Evolutionary conservation across 2,797 vertebrate genomes (phyloP).

Genomic region (Steatocranus sp.): DNA sequence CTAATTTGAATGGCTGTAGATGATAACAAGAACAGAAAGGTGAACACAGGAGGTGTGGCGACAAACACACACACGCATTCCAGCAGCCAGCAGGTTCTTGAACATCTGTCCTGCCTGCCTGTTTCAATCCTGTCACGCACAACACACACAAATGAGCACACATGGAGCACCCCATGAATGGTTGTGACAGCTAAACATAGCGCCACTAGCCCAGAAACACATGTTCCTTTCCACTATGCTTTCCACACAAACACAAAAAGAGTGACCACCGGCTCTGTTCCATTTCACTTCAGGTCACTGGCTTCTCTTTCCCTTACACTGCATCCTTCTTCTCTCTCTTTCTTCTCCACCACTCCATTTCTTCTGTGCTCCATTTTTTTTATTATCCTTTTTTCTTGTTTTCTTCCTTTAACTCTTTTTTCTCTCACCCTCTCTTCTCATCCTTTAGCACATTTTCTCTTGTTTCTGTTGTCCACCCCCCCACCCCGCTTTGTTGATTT

Average conservation of each 20-base stretch:
- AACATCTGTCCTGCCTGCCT: conserved; percentile 68
- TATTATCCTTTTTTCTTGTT: not conserved
- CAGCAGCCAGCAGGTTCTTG: conserved; percentile 48
- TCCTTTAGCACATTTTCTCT: no score
- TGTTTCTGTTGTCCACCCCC: not conserved
- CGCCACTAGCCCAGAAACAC: conserved; percentile 52
- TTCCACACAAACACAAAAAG: conserved; percentile 13
- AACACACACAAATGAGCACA: conserved; percentile 7
- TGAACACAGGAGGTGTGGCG: conserved; percentile 28
- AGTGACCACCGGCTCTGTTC: conserved; percentile 6
- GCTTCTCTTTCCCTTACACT: not conserved
- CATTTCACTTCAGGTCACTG: conserved; percentile 20
- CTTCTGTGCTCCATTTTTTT: not conserved
- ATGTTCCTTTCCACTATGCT: conserved; percentile 42
- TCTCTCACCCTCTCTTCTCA: not conserved
- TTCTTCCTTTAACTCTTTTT: not conserved
- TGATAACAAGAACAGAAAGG: conserved; percentile 26
- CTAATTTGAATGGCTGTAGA: not conserved
- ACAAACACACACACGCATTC: not conserved
- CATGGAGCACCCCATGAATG: not conserved
- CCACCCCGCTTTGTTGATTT: not conserved
- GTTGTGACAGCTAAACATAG: conserved; percentile 53
- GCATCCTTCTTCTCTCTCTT: not conserved
- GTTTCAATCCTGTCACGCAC: conserved; percentile 49
- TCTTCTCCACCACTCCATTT: not conserved